Evolutionary conservation across 2,797 vertebrate species (phyloP), one percentile per base, ranked within the genome.

Genomic region (Lutjanus argentimaculatus): DNA sequence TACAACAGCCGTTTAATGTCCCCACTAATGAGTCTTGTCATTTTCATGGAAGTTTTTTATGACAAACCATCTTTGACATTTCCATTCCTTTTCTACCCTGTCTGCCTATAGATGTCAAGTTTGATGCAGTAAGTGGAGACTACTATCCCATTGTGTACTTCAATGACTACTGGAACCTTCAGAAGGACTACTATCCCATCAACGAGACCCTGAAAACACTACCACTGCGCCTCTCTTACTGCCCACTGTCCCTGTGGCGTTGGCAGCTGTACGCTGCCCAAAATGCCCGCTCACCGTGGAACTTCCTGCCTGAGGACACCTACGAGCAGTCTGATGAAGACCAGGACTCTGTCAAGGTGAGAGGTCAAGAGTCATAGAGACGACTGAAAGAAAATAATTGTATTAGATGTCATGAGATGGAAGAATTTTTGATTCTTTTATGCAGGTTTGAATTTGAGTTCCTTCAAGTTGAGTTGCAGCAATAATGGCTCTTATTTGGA

Each of bases 81-180:
- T 21, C 8, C 53, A 6, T 40, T 72, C 49, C 15, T 13, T 48
- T 67, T 84, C 12, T 58, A 7, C 67, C 7, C 14, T n/a, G 3
- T 79, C n/a, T 63, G 13, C 15, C 0, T 15, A 30, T 17, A 99
- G 98, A 98, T 58, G 98, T 99, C 58, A 98, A 98, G 88, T 99
- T 99, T 3, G 98, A 99, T 0, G 97, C 97, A 0, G 96, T 99
- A 67, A 99, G 98, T 0, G 98, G 98, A 0, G 98, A 99, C 85
- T 99, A 99, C 91, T 99, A 97, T 88, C 98, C 98, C 56, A 99
- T 99, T 19, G 94, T 99, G 21, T 99, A 99, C 92, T 98, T 99
- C 95, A 99, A 99, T 0, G 98, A 99, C 87, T 99, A 99, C 96
- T 99, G 98, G 98, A 99, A 99, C 94, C 96, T 99, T 81, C 98